Evolutionary conservation across 2,113 vertebrate genomes (phyloP).

Genomic region (Trematomus loennbergii): DNA sequence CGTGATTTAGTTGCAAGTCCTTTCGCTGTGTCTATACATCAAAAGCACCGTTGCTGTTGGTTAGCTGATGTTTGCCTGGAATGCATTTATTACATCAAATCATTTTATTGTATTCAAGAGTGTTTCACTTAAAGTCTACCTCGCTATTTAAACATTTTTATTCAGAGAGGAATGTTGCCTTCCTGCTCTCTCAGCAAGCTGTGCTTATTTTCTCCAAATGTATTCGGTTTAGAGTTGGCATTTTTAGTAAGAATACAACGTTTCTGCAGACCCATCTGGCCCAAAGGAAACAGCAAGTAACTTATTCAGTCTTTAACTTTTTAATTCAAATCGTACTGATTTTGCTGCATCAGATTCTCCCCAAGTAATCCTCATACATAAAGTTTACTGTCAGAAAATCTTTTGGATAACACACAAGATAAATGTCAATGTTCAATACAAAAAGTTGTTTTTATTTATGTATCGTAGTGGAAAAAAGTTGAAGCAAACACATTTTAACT

Average conservation of each 20-base stretch:
- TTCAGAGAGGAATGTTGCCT: neutral
- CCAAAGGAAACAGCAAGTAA: too few species aligned
- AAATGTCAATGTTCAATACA: neutral
- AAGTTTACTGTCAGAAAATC: neutral
- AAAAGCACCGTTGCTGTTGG: neutral
- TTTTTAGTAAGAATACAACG: neutral
- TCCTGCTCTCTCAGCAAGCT: neutral
- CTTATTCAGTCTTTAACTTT: neutral
- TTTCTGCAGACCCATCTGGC: neutral
- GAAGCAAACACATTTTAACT: too few species aligned
- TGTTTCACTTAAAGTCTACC: slow-evolving; percentile 11
- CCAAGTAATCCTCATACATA: neutral
- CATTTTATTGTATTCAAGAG: neutral
- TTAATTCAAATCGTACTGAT: neutral
- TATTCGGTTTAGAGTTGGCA: neutral
- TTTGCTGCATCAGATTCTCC: neutral
- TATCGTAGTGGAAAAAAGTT: neutral
- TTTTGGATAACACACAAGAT: neutral
- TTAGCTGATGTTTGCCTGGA: slow-evolving; percentile 3
- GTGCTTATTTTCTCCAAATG: neutral
- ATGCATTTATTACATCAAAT: slow-evolving; percentile 23
- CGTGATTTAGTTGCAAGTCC: slow-evolving; percentile 29
- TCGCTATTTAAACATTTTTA: neutral
- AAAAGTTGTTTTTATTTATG: neutral
- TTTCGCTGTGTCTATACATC: slow-evolving; percentile 18